These are phyloP conservation scores for Sciurus vulgaris DNA, from an alignment of 2,797 vertebrate species.

Conservation along the genomic window DNA sequence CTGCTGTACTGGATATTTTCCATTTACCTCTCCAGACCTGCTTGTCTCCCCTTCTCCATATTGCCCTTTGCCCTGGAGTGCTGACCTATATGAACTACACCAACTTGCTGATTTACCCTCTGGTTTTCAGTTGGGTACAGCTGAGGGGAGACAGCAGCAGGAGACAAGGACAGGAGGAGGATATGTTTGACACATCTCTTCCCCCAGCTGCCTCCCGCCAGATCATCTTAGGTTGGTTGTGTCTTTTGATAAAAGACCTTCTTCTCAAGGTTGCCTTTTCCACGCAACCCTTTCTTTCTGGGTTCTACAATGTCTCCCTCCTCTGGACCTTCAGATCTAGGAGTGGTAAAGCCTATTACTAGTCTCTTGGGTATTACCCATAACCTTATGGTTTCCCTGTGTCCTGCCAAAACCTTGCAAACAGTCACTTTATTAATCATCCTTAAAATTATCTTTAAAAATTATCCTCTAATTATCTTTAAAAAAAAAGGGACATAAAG, in stretches of 20 bases:
- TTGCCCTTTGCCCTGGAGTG: not conserved
- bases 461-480: constrained; percentile 28
- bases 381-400: not conserved
- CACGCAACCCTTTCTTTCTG: not conserved
- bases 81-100: not conserved
- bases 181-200: not conserved
- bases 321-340: constrained; percentile 12
- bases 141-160: not conserved
- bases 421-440: constrained; percentile 18
- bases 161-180: not conserved
- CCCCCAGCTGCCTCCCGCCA: not conserved
- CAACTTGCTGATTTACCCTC: not conserved
- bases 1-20: not conserved
- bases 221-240: not conserved
- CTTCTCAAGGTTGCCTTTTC: not conserved
- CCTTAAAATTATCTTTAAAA: no score
- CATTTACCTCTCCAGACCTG: not conserved
- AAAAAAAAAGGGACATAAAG: not conserved
- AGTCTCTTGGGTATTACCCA: not conserved
- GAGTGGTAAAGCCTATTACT: not conserved
- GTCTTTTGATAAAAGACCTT: constrained; percentile 46
- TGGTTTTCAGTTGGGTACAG: not conserved
- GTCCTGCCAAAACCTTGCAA: constrained; percentile 20
- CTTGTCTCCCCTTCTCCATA: not conserved
- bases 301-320: constrained; percentile 45